A percentile compares a stretch with the other conserved stretches of the same genome.
phyloP scores from a whole-genome alignment of 2,113 vertebrate species.

The Tetraodon nigroviridis region DNA sequence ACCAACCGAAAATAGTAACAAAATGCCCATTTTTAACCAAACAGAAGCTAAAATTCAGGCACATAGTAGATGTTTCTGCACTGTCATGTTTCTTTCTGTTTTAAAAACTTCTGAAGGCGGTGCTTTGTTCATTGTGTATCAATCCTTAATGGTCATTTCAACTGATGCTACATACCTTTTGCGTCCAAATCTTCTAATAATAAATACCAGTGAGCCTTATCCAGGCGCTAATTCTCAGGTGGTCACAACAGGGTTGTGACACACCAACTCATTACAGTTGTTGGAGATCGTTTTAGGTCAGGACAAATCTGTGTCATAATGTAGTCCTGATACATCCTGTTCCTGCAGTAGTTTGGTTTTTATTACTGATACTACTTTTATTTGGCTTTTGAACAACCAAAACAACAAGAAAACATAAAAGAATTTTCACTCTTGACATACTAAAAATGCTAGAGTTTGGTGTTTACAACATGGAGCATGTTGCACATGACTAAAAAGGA shows the following conservation, averaged over 20 bases:
- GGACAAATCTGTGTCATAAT: background rate
- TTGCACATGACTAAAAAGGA: too few relatives aligned
- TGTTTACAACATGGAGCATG: too few relatives aligned
- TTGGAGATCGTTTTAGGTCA: conserved; percentile 4
- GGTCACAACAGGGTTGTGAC: conserved; percentile 15
- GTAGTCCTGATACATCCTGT: background rate
- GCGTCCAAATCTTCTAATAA: conserved; percentile 13
- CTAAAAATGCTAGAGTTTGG: background rate
- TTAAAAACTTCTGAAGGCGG: background rate
- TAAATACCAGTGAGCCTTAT: conserved; percentile 4
- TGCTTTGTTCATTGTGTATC: conserved; percentile 19
- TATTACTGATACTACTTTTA: background rate
- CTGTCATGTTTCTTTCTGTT: conserved; percentile 25
- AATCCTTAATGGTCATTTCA: conserved; percentile 23
- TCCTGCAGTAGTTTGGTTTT: background rate
- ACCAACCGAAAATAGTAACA: too few relatives aligned
- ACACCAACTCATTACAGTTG: conserved; percentile 35
- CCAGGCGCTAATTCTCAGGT: conserved; percentile 1
- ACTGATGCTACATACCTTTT: conserved; percentile 18
- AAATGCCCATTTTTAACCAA: background rate
- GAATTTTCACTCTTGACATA: background rate
- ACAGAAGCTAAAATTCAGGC: background rate
- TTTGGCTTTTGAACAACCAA: background rate
- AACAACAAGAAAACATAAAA: background rate
- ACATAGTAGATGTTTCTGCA: background rate